Percentiles rank a stretch among this genome's conserved stretches.
phyloP scores from a whole-genome alignment of 1,140 invertebrate species.

The Lasioglossum albipes region DNA sequence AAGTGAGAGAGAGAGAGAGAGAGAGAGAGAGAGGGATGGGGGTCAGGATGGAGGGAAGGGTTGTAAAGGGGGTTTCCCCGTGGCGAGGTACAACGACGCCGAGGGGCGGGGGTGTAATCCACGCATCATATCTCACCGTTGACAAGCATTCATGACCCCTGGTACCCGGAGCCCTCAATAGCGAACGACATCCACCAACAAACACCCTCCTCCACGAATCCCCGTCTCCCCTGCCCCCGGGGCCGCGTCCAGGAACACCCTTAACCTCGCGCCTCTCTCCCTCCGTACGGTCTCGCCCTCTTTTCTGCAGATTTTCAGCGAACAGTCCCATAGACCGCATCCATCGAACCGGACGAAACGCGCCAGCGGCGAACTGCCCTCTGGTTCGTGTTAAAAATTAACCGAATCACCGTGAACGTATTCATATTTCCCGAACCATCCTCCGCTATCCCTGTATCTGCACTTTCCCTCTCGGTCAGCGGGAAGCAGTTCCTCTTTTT shows the following conservation, averaged over 20 bases:
- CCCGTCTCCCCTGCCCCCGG: constrained; percentile 10
- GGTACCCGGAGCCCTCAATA: constrained; percentile 66
- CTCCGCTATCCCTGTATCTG: background rate
- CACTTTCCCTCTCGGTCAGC: background rate
- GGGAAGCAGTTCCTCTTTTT: background rate
- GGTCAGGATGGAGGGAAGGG: constrained; percentile 22
- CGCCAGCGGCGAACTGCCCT: constrained; percentile 45
- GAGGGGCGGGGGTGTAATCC: constrained; percentile 61
- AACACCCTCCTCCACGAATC: constrained; percentile 54
- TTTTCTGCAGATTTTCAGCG: constrained; percentile 53
- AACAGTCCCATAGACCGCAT: constrained; percentile 50
- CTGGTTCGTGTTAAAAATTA: constrained; percentile 62
- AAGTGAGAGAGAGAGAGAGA: background rate
- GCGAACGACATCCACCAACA: constrained; percentile 67
- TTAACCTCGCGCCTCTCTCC: constrained; percentile 28
- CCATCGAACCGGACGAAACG: constrained; percentile 62
- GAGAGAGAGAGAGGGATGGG: too few relatives aligned
- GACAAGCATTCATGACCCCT: constrained; percentile 73
- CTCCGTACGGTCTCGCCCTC: constrained; percentile 2
- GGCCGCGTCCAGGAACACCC: constrained; percentile 21
- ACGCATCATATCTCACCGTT: constrained; percentile 73
- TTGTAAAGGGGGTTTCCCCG: constrained; percentile 58
- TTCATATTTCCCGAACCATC: constrained; percentile 56
- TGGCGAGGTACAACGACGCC: constrained; percentile 45
- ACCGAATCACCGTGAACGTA: constrained; percentile 65